A percentile compares a stretch with the other conserved stretches of the same genome.
Evolutionary conservation across 2,113 vertebrate genomes (phyloP).

Genomic region (Oreocharis arfaki): DNA sequence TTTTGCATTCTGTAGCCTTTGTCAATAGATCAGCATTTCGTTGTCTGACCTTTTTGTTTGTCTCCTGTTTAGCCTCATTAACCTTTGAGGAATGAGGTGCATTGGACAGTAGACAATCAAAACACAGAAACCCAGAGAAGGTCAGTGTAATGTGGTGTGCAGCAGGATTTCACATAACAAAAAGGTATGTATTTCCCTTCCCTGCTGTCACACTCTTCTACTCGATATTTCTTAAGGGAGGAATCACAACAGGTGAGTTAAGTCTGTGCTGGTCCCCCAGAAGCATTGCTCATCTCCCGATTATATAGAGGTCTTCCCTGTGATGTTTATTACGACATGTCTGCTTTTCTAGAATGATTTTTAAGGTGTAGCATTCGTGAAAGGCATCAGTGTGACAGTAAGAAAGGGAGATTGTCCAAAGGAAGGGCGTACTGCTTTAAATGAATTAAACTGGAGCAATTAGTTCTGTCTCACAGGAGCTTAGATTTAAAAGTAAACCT

Average conservation of each 20-base stretch:
- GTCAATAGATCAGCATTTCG: neutral
- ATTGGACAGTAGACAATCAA: neutral
- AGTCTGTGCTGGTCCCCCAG: neutral
- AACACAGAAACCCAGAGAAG: neutral
- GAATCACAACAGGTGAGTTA: neutral
- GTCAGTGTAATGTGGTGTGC: neutral
- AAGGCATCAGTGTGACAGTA: neutral
- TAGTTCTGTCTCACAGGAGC: neutral
- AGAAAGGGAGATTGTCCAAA: neutral
- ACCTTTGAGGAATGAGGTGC: constrained; percentile 43
- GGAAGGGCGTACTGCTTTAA: neutral
- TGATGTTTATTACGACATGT: neutral
- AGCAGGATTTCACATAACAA: neutral
- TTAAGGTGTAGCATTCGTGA: neutral
- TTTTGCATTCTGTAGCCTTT: neutral
- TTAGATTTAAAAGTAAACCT: neutral
- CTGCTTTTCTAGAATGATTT: neutral
- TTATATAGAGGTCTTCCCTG: neutral
- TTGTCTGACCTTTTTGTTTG: constrained; percentile 26
- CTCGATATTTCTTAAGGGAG: neutral
- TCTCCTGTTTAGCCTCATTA: constrained; percentile 33
- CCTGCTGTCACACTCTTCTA: neutral
- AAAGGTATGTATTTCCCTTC: neutral
- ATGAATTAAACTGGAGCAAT: neutral
- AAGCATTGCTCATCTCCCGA: neutral